phyloP scores from a whole-genome alignment of 2,888 invertebrate genomes.

The Aphodius granarius region DNA sequence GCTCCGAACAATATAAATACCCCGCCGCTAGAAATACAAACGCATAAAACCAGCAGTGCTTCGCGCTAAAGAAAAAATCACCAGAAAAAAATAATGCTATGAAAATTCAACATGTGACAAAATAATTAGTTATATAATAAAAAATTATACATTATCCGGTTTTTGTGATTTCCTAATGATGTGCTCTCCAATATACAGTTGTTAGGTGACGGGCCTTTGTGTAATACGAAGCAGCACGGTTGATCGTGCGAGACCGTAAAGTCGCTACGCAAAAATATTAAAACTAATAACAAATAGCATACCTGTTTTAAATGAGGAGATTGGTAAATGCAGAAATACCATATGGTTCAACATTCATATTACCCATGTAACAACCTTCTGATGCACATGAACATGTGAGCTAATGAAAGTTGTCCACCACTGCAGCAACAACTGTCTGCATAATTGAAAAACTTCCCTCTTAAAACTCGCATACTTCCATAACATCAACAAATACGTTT shows the following conservation, averaged over 20 bases:
- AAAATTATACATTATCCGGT: background rate
- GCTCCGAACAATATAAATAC: conserved; percentile 8
- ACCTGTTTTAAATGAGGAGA: conserved; percentile 26
- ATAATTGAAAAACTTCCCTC: background rate
- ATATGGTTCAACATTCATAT: conserved; percentile 33
- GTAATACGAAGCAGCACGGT: conserved; percentile 17
- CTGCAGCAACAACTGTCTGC: conserved; percentile 35
- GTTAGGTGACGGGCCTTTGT: conserved; percentile 23
- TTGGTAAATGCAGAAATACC: conserved; percentile 21
- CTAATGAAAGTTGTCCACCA: conserved; percentile 48
- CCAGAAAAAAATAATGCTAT: background rate
- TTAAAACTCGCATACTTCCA: background rate
- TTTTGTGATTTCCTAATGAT: background rate
- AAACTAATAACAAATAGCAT: conserved; percentile 16
- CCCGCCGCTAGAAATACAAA: background rate
- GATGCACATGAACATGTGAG: conserved; percentile 49
- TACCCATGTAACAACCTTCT: conserved; percentile 38
- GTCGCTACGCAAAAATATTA: background rate
- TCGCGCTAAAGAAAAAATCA: background rate
- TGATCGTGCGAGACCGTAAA: background rate
- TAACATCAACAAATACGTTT: background rate
- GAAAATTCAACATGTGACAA: background rate
- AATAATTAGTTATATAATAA: background rate
- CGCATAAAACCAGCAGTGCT: background rate
- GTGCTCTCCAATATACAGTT: conserved; percentile 12